Conservation (phyloP, 2,113 vertebrate genomes). For the Actenoides lindsayi region DNA sequence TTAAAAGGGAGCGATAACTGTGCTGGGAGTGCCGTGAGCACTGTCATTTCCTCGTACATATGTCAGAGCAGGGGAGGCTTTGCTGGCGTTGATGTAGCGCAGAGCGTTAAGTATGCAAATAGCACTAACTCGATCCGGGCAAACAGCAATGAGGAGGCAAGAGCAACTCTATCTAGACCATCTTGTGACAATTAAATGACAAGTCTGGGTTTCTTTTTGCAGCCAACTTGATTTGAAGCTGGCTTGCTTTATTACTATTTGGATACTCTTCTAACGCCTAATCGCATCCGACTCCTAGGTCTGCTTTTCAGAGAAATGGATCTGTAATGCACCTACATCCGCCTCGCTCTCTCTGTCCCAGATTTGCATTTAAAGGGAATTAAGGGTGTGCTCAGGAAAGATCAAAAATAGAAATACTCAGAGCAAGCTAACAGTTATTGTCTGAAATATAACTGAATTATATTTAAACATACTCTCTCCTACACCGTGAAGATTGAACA, state of each 20-base stretch:
- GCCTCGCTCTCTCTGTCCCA: background rate
- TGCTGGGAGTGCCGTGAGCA: background rate
- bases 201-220: background rate
- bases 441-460: background rate
- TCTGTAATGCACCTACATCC: background rate
- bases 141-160: background rate
- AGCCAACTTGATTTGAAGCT: background rate
- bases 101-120: background rate
- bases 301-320: background rate
- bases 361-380: conserved; percentile 48
- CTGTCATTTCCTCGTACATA: background rate
- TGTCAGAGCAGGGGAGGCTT: fast-evolving
- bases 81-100: background rate
- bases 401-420: conserved; percentile 45
- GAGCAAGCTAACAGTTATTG: background rate
- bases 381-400: background rate
- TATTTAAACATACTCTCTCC: background rate
- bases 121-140: background rate
- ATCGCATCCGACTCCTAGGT: background rate
- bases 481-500: background rate
- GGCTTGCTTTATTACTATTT: background rate
- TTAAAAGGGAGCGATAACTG: background rate
- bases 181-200: background rate
- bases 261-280: background rate
- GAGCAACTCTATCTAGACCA: background rate